phyloP scores from a whole-genome alignment of 2,797 vertebrate genomes.

The Urophycis tenuis region DNA sequence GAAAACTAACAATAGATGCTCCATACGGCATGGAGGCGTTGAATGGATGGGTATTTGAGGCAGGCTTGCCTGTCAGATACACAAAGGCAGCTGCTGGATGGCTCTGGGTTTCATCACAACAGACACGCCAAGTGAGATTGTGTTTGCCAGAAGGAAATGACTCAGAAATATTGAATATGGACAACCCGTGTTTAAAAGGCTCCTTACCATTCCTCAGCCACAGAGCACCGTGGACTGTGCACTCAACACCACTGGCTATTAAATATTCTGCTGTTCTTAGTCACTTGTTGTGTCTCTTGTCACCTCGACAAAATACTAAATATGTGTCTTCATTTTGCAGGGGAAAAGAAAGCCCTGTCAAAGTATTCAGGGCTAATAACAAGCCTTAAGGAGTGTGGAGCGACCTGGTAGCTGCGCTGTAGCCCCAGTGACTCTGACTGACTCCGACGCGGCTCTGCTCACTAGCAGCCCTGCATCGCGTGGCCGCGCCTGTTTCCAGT shows the following conservation, averaged over 20 bases:
- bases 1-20: constrained; percentile 8
- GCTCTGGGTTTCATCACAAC: not conserved
- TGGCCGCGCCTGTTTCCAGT: constrained; percentile 26
- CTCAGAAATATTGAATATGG: not conserved
- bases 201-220: not conserved
- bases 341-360: not conserved
- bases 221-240: not conserved
- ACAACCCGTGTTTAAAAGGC: not conserved
- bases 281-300: not conserved
- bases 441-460: not conserved
- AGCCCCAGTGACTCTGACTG: not conserved
- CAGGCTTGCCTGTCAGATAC: constrained; percentile 16
- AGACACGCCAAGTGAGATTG: not conserved
- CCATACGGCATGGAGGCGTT: constrained; percentile 11
- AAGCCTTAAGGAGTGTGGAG: not conserved
- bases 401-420: not conserved
- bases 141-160: not conserved
- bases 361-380: not conserved
- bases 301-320: not conserved
- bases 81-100: not conserved
- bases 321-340: no score
- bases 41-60: constrained; percentile 18
- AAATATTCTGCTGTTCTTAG: not conserved
- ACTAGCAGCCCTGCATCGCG: no score
- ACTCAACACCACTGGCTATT: not conserved